Evolutionary conservation across 92 coral and sea anemone species (phyloP), one percentile per base, ranked within the genome.

Genomic region (Micromussa lordhowensis): DNA sequence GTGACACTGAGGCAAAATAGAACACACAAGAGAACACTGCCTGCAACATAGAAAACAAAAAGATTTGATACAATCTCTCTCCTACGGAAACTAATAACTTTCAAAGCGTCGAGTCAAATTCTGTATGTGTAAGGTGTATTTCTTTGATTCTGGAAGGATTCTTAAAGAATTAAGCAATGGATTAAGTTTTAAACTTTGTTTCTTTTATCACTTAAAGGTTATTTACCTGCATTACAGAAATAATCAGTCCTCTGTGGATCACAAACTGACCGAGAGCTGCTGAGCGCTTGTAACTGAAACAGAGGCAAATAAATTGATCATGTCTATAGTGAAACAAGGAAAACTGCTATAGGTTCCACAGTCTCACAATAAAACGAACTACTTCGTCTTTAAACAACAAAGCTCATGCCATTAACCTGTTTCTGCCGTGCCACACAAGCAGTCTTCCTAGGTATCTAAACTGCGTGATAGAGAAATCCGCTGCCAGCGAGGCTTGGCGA

Each of bases 191-290:
- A n/a, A n/a, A n/a, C n/a, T n/a, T n/a, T n/a, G 9, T 64, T 17
- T 64, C 13, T 66, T 1, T 66, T 32, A 35, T 34, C 44, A 71
- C 9, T 1, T 21, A 71, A 10, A 28, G 3, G 21, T 19, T 55
- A 15, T 59, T 58, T 70, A 95, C 99, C 94, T 97, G 99, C 96
- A 97, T 94, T 51, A 97, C 94, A 61, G 99, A 94, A 57, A 97
- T 97, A 44, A 97, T 97, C 38, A 97, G 93, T 8, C 99, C 99
- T 71, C 99, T 94, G 75, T 97, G 99, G 72, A 97, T 97, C 28
- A 97, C 99, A 86, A 97, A 97, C 93, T 97, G 98, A 81, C 99
- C 93, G 8, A 97, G 94, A 70, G 99, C 93, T 16, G 99, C 99
- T 16, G 98, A 97, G 22, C 99, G 89, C 90, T 97, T 97, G 94